These are phyloP conservation scores for Cassiopea andromeda DNA, from an alignment of 30 jellyfish, hydroid and myxozoan species.

Conservation along the genomic window DNA sequence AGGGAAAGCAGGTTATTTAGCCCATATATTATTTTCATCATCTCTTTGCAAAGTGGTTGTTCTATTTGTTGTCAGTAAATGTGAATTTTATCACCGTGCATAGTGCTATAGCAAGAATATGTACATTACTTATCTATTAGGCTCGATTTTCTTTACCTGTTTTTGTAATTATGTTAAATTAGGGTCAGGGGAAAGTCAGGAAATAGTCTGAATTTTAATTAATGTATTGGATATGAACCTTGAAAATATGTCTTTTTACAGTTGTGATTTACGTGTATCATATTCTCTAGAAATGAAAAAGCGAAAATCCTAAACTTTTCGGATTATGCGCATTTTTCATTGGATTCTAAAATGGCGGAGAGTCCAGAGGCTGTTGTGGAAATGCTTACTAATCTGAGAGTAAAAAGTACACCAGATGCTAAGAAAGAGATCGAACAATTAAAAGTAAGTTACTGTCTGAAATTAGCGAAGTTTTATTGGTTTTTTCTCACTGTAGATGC, in stretches of 20 bases:
- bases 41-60: no score
- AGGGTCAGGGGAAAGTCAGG: no score
- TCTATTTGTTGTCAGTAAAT: no score
- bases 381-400: constrained; percentile 62
- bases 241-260: not conserved
- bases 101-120: no score
- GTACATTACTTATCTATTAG: no score
- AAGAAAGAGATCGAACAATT: constrained; percentile 49
- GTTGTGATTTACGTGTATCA: not conserved
- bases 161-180: no score
- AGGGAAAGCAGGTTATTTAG: no score
- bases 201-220: no score
- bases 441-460: constrained; percentile 35
- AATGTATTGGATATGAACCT: not conserved
- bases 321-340: constrained; percentile 64
- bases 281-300: constrained; percentile 50
- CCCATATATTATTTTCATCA: no score
- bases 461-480: not conserved
- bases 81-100: no score
- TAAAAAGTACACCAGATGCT: constrained; percentile 72
- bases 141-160: no score
- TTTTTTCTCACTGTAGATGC: no score
- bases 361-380: constrained; percentile 62
- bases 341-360: constrained; percentile 80
- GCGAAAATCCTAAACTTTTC: constrained; percentile 74